Evolutionary conservation across 2,797 vertebrate genomes (phyloP).

Genomic region (Lepilemur septentrionalis): DNA sequence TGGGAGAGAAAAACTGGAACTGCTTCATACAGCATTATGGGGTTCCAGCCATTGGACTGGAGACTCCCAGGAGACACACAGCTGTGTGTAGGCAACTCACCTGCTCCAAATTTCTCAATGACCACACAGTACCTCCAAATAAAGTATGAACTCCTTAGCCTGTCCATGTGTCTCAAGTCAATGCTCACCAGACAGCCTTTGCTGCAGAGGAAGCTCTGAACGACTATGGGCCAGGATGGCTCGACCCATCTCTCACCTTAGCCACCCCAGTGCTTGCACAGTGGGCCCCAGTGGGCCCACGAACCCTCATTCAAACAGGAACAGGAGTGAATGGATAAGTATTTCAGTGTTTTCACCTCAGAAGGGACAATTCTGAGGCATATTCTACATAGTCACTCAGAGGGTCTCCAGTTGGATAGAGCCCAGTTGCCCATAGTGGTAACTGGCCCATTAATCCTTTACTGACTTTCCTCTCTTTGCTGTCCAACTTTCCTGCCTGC

Average conservation of each 20-base stretch:
- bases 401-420: not conserved
- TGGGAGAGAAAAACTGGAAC: not conserved
- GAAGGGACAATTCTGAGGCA: not conserved
- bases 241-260: not conserved
- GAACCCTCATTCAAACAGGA: not conserved
- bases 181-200: not conserved
- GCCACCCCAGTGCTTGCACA: not conserved
- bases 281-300: no score
- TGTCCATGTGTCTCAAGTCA: not conserved
- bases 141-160: not conserved
- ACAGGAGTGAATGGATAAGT: not conserved
- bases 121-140: not conserved
- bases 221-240: not conserved
- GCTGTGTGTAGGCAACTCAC: rapidly evolving
- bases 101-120: not conserved
- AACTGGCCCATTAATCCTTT: not conserved
- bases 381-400: not conserved
- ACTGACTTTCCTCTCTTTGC: not conserved
- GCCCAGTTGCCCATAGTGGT: not conserved
- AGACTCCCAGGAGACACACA: not conserved
- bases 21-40: not conserved
- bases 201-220: not conserved
- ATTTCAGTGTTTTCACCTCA: not conserved
- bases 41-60: not conserved
- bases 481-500: not conserved